Conservation (phyloP, 2,888 invertebrate species). For the Standfussiana lucernea region DNA sequence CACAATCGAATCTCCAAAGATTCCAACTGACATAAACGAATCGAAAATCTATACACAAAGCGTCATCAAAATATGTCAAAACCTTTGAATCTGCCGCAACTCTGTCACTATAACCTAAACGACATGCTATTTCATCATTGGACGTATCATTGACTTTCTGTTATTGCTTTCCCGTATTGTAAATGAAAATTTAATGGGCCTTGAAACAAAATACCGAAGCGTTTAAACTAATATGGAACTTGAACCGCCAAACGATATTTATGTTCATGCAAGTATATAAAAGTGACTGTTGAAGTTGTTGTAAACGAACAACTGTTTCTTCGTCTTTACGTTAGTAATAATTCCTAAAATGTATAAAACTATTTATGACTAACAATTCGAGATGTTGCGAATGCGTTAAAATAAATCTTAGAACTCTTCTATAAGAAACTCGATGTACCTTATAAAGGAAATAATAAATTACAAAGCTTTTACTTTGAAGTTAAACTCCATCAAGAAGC, state of each 20-base stretch:
- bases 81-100: slow-evolving; percentile 53
- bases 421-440: not conserved
- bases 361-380: not conserved
- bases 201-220: slow-evolving; percentile 64
- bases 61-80: slow-evolving; percentile 41
- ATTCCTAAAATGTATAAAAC: slow-evolving; percentile 14
- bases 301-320: slow-evolving; percentile 9
- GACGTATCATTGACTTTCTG: slow-evolving; percentile 65
- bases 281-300: slow-evolving; percentile 28
- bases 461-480: not conserved
- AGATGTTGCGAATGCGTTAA: not conserved
- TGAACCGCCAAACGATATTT: slow-evolving; percentile 58
- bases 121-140: slow-evolving; percentile 69
- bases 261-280: slow-evolving; percentile 35
- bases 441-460: not conserved
- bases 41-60: slow-evolving; percentile 37
- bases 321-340: not conserved
- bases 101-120: slow-evolving; percentile 63
- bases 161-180: slow-evolving; percentile 67
- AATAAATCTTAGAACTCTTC: not conserved
- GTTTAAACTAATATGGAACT: slow-evolving; percentile 65
- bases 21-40: slow-evolving; percentile 45
- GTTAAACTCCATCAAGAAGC: not conserved
- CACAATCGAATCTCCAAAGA: not conserved
- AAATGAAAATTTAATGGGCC: slow-evolving; percentile 70